Percentiles rank a stretch among this genome's conserved stretches.
phyloP scores from a whole-genome alignment of 1,140 invertebrate genomes.

The Plectrocnemia conspersa region DNA sequence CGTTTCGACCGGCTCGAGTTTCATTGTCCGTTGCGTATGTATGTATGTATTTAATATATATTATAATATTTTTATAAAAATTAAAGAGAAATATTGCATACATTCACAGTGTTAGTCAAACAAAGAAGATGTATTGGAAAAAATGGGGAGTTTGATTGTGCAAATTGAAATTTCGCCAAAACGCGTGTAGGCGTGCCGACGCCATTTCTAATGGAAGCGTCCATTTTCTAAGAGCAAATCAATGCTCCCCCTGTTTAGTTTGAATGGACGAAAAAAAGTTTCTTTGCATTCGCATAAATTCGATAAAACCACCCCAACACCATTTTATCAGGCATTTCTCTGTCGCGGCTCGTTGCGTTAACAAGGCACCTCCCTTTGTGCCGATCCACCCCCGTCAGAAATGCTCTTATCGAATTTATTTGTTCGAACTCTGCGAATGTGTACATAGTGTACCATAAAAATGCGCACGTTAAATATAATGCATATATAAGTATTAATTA shows the following conservation, averaged over 20 bases:
- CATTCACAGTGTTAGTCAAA: too few relatives aligned
- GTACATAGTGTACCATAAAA: too few relatives aligned
- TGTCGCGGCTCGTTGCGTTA: slow-evolving; percentile 23
- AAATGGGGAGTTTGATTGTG: too few relatives aligned
- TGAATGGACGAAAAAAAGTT: slow-evolving; percentile 18
- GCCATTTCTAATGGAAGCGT: slow-evolving; percentile 1
- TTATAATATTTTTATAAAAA: too few relatives aligned
- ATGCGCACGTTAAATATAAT: too few relatives aligned
- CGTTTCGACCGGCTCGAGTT: neutral
- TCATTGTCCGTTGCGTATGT: slow-evolving; percentile 3
- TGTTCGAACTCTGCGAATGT: neutral
- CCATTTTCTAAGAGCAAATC: slow-evolving; percentile 2
- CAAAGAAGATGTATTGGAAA: too few relatives aligned
- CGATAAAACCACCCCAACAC: slow-evolving; percentile 20
- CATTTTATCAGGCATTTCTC: slow-evolving; percentile 17
- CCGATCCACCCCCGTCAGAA: slow-evolving; percentile 4
- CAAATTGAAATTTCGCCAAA: too few relatives aligned
- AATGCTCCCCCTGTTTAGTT: neutral
- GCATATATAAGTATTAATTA: too few relatives aligned
- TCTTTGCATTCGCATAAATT: slow-evolving; percentile 26
- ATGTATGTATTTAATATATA: too few relatives aligned
- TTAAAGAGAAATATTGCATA: too few relatives aligned
- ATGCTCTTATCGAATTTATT: neutral
- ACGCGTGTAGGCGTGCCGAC: too few relatives aligned
- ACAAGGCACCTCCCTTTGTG: slow-evolving; percentile 15